A percentile compares a stretch with the other conserved stretches of the same genome.
Evolutionary conservation across 2,797 vertebrate species (phyloP).

Genomic region (Kryptopterus vitreolus): DNA sequence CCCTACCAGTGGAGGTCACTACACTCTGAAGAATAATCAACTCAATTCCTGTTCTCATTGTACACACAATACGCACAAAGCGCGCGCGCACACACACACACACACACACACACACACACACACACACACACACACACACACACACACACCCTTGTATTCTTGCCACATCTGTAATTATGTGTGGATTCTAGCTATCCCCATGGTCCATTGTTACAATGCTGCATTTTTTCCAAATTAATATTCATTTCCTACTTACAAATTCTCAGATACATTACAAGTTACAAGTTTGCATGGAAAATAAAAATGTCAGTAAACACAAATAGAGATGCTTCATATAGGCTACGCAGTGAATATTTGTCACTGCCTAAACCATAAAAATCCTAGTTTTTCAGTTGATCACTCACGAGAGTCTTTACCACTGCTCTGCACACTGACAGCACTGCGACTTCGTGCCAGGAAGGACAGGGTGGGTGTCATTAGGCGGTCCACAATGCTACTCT

Average conservation of each 20-base stretch:
- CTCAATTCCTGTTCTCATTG: not conserved
- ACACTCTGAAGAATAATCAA: not conserved
- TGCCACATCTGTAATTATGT: too few relatives aligned
- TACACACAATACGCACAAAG: too few relatives aligned
- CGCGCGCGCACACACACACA: too few relatives aligned
- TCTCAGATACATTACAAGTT: not conserved
- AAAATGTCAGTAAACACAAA: not conserved
- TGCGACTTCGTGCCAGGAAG: slow-evolving; percentile 94
- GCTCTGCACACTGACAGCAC: slow-evolving; percentile 86
- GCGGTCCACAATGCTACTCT: slow-evolving; percentile 96
- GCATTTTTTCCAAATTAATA: not conserved
- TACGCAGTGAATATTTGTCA: not conserved
- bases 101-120: too few relatives aligned
- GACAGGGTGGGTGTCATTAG: slow-evolving; percentile 96
- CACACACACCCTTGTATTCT: not conserved
- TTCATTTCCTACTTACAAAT: not conserved
- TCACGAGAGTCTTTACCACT: slow-evolving; percentile 86
- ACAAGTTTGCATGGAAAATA: not conserved
- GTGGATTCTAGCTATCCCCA: not conserved
- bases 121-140: too few relatives aligned
- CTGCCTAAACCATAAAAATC: too few relatives aligned
- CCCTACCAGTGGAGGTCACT: not conserved
- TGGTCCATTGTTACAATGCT: not conserved
- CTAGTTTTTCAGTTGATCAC: slow-evolving; percentile 50
- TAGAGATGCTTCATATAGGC: not conserved